Evolutionary conservation across 1,140 invertebrate species (phyloP), one percentile per base, ranked within the genome.

Genomic region (Epicauta chinensis): DNA sequence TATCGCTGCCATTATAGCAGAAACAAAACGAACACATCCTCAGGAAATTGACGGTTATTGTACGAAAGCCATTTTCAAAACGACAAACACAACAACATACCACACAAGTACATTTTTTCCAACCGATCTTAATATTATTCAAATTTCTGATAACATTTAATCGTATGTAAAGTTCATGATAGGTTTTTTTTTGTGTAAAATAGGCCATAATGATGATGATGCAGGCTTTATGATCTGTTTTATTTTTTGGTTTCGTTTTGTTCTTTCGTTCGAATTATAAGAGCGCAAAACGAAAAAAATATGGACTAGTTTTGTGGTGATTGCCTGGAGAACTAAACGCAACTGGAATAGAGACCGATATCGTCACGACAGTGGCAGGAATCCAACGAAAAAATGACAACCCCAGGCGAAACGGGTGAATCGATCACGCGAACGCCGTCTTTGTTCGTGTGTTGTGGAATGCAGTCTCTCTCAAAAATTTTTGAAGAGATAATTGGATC

Each of bases 21-120:
- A 65, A 66, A 61, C 45, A 60, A 59, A 62, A 62, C 45, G 55
- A 56, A 45, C 45, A 62, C 51, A 55, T 53, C 44, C 53, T 38
- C n/a, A 50, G 32, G 51, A 38, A 23, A 35, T 37, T 29, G 39
- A 55, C 43, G 29, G 56, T 54, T 53, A 59, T 23, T 23, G n/a
- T n/a, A n/a, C n/a, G n/a, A n/a, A n/a, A n/a, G n/a, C n/a, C n/a
- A n/a, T n/a, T n/a, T n/a, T n/a, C n/a, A n/a, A n/a, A n/a, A n/a
- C n/a, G n/a, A n/a, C n/a, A n/a, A n/a, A n/a, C n/a, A n/a, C n/a
- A n/a, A n/a, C n/a, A n/a, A n/a, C n/a, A n/a, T n/a, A n/a, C n/a
- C n/a, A n/a, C n/a, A n/a, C n/a, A n/a, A n/a, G n/a, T n/a, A 23
- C 23, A 23, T 5, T 23, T 23, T 23, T 23, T 23, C 23, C 23